A percentile compares a stretch with the other conserved stretches of the same genome.
Evolutionary conservation across 2,113 vertebrate species (phyloP).

Genomic region (Excalfactoria chinensis): DNA sequence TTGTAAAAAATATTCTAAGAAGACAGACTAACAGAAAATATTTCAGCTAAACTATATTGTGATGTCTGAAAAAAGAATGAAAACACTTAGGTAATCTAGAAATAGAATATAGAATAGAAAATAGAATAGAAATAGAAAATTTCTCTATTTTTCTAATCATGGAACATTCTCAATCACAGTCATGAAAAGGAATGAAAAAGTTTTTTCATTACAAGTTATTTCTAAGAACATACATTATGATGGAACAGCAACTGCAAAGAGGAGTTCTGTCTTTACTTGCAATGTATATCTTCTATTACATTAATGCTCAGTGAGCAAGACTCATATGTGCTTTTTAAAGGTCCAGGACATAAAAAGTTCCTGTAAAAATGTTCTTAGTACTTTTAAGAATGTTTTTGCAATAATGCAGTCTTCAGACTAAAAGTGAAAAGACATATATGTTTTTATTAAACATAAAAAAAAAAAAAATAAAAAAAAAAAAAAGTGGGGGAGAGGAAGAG

Average conservation of each 20-base stretch:
- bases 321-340: background rate
- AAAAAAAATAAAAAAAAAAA: background rate
- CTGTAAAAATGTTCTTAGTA: background rate
- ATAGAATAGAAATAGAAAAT: background rate
- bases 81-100: background rate
- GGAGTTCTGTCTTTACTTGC: slow-evolving; percentile 4
- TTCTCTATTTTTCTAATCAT: background rate
- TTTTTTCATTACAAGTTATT: background rate
- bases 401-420: background rate
- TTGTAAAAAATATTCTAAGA: background rate
- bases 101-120: too few species aligned
- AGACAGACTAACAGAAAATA: background rate
- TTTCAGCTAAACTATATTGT: background rate
- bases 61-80: background rate
- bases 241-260: slow-evolving; percentile 3
- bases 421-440: background rate
- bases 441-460: background rate
- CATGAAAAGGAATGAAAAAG: background rate
- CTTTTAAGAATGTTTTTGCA: background rate
- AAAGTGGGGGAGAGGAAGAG: background rate
- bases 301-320: slow-evolving; percentile 3
- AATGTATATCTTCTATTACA: background rate
- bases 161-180: background rate
- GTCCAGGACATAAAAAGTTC: background rate
- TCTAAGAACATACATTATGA: background rate